Evolutionary conservation across 2,888 invertebrate species (phyloP).

Genomic region (Torymus auratus): DNA sequence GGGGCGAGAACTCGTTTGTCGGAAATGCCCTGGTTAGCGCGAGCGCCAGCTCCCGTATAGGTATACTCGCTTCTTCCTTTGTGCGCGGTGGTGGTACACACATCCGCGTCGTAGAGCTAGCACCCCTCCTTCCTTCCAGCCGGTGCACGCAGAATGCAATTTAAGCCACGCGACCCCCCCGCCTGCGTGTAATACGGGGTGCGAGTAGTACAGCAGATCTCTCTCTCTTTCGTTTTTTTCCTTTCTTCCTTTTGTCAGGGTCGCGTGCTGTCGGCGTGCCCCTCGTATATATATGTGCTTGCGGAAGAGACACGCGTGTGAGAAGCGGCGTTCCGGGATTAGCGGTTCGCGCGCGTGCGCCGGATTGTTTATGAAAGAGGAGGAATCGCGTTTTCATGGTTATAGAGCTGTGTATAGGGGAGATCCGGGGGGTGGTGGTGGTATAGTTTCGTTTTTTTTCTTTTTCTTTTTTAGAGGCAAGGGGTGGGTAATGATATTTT

Average conservation of each 20-base stretch:
- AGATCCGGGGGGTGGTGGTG: no score
- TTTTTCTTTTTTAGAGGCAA: no score
- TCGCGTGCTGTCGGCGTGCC: slow-evolving; percentile 28
- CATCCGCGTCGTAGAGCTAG: slow-evolving; percentile 51
- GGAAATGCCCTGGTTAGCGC: slow-evolving; percentile 74
- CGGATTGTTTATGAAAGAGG: slow-evolving; percentile 26
- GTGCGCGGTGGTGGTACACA: slow-evolving; percentile 53
- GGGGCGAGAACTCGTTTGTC: slow-evolving; percentile 52
- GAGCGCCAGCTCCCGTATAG: slow-evolving; percentile 44
- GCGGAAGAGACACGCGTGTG: slow-evolving; percentile 6
- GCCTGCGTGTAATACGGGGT: no score
- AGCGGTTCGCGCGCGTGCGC: slow-evolving; percentile 45
- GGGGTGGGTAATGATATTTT: no score
- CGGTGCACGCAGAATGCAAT: slow-evolving; percentile 59
- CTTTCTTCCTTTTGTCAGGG: slow-evolving; percentile 38
- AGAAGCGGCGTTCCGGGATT: slow-evolving; percentile 42
- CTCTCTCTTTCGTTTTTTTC: slow-evolving; percentile 14
- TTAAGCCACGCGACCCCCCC: slow-evolving; percentile 61
- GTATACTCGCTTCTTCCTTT: no score
- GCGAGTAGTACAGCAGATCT: no score
- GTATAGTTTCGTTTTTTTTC: no score
- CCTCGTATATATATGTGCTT: neutral
- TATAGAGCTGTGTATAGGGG: no score
- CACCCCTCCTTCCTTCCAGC: slow-evolving; percentile 60
- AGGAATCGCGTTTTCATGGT: slow-evolving; percentile 26